Conservation (phyloP, 1,140 invertebrate genomes). For the Sitophilus oryzae region DNA sequence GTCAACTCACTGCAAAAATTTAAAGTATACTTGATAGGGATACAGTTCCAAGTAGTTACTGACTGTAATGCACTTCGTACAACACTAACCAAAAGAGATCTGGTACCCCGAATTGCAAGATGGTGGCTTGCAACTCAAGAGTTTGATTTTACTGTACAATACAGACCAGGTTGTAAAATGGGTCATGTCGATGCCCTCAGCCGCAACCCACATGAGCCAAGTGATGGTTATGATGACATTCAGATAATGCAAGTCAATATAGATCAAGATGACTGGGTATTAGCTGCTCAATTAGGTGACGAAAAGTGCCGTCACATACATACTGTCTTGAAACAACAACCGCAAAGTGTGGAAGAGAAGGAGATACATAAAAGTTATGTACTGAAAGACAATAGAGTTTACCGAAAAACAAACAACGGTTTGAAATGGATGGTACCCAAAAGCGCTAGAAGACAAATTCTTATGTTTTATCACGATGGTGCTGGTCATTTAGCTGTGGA, state of each 20-base stretch:
- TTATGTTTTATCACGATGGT: constrained; percentile 12
- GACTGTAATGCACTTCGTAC: constrained; percentile 37
- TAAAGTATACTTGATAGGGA: constrained; percentile 24
- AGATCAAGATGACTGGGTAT: constrained; percentile 4
- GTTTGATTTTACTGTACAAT: constrained; percentile 31
- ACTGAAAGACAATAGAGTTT: not conserved
- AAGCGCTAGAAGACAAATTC: constrained; percentile 2
- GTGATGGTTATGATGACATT: too few species aligned
- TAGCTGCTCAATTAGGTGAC: constrained; percentile 4
- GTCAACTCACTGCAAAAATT: constrained; percentile 31
- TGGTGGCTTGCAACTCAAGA: constrained; percentile 35
- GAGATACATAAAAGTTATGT: not conserved
- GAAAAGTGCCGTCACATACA: not conserved
- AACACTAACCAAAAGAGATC: constrained; percentile 38
- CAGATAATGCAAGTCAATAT: not conserved
- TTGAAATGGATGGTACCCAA: constrained; percentile 10
- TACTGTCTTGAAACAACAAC: not conserved
- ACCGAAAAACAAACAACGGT: not conserved
- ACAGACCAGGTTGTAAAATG: constrained; percentile 26
- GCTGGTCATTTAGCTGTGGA: too few species aligned
- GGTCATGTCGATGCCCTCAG: constrained; percentile 34
- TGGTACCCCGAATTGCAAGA: constrained; percentile 26
- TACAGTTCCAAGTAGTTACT: constrained; percentile 28
- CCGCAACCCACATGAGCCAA: too few species aligned
- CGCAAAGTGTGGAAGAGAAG: not conserved